Evolutionary conservation across 2,888 invertebrate genomes (phyloP), one percentile per base, ranked within the genome.

Genomic region (Melitaea athalia): DNA sequence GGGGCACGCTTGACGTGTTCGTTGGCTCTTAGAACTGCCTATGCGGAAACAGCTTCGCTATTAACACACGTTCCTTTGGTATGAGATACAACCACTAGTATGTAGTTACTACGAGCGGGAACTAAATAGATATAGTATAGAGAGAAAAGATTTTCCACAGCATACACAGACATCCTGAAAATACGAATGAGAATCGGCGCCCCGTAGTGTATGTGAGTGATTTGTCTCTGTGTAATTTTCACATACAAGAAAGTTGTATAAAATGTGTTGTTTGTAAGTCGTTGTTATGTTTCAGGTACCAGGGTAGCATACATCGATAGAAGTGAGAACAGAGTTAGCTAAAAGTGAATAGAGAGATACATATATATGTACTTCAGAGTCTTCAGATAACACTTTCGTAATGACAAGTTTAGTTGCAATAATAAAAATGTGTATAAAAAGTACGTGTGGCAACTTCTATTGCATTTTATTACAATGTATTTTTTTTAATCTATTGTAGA

Each of bases 41-140:
- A 91, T 88, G 92, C 92, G 92, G 92, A 92, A 92, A 91, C 89
- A 86, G 84, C 85, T 87, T 88, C 84, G 88, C 90, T 89, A 90
- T 91, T 91, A 91, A 90, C 91, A 90, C 91, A 86, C 89, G 89
- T 87, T 88, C 87, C 88, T 85, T 82, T 85, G 86, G 87, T 87
- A 88, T 90, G 88, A 91, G 90, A 91, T 90, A 91, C 89, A 88
- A 87, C 88, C 87, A 87, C 87, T 87, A 89, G 86, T 84, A 84
- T 78, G 76, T 74, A 74, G 75, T 72, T 70, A 75, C 71, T 66
- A 70, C 69, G 63, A 65, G 63, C 68, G 63, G 67, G 55, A 69
- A 68, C 64, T 67, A 69, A 69, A 74, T 77, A 76, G 74, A 74
- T 74, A 49, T 49, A 49, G n/a, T 49, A 77, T 73, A 70, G 69